These are phyloP conservation scores for Probosciger aterrimus DNA, from an alignment of 2,113 vertebrate species.

Conservation along the genomic window DNA sequence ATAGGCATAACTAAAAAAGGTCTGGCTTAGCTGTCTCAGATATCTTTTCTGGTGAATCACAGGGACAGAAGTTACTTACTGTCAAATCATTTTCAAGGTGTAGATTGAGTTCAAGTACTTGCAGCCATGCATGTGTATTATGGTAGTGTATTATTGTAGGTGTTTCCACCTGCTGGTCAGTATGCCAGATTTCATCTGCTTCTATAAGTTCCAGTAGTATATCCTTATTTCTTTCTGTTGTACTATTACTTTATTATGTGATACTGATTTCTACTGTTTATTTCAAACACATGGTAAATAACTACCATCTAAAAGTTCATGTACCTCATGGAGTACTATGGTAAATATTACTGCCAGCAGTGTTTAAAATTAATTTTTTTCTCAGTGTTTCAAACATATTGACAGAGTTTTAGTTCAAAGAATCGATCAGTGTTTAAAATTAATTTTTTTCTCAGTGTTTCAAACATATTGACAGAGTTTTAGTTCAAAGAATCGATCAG, in stretches of 20 bases:
- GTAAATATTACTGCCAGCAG: not conserved
- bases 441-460: not conserved
- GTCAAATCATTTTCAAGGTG: not conserved
- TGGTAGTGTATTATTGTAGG: not conserved
- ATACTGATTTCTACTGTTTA: not conserved
- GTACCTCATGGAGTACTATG: not conserved
- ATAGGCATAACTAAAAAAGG: not conserved
- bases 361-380: not conserved
- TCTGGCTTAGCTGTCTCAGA: not conserved
- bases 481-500: not conserved
- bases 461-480: not conserved
- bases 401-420: not conserved
- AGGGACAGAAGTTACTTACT: not conserved
- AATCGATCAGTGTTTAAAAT: not conserved
- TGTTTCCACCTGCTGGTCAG: not conserved
- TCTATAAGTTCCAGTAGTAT: not conserved
- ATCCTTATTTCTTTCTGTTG: not conserved
- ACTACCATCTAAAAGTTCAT: not conserved
- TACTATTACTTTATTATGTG: not conserved
- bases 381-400: not conserved
- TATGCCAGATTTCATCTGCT: not conserved
- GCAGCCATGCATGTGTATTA: not conserved
- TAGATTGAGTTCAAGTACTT: not conserved
- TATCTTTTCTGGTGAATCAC: not conserved
- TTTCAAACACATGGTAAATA: not conserved